These are phyloP conservation scores for Acanthiza pusilla DNA, from an alignment of 2,797 vertebrate genomes.

Conservation along the genomic window DNA sequence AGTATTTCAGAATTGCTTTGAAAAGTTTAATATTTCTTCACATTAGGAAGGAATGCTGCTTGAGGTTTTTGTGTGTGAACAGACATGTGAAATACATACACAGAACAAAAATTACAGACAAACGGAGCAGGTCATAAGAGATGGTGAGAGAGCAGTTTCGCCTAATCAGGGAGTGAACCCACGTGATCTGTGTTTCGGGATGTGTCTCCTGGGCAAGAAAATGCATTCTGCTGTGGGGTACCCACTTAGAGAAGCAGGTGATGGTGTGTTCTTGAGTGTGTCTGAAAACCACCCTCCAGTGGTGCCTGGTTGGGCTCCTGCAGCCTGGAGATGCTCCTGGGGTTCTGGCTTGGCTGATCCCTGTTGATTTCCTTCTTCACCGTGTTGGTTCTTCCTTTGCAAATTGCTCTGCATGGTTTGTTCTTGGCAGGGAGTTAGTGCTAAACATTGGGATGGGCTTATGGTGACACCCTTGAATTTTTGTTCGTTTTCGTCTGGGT, in stretches of 20 bases:
- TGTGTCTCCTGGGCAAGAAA: not conserved
- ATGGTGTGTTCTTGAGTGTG: not conserved
- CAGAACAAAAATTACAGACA: not conserved
- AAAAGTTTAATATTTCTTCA: not conserved
- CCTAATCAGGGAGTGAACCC: not conserved
- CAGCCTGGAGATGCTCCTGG: not conserved
- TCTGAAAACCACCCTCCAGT: not conserved
- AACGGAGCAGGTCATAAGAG: not conserved
- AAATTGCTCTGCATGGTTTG: not conserved
- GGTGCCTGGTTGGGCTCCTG: not conserved
- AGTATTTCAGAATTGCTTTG: not conserved
- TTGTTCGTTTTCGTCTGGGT: not conserved
- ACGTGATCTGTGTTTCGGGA: not conserved
- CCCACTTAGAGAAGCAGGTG: not conserved
- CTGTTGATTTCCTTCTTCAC: not conserved
- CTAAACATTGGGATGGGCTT: not conserved
- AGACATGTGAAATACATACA: accelerated
- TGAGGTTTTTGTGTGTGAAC: not conserved
- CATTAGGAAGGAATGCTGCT: not conserved
- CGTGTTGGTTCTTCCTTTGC: not conserved
- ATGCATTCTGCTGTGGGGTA: not conserved
- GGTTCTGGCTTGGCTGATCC: not conserved
- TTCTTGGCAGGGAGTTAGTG: not conserved
- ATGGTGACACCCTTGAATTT: not conserved
- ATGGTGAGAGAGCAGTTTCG: accelerated